Base-by-base conservation (phyloP, 2,888 invertebrate genomes). In the Papilio elwesi region DNA sequence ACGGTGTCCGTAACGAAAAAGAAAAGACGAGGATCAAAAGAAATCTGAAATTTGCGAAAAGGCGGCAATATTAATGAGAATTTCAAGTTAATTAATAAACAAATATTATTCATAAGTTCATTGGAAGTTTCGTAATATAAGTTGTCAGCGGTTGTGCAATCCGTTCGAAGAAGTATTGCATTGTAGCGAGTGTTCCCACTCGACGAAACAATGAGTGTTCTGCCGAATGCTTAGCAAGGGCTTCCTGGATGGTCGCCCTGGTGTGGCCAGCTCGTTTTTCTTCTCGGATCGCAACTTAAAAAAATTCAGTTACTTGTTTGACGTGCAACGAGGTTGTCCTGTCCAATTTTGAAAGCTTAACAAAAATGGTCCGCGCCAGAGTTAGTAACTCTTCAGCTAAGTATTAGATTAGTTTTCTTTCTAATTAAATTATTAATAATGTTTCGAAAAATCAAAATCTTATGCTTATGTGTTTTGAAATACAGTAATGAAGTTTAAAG, bases 141-240 rank as follows among this genome's bases (percentile, higher is more conserved):
- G 72, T 75, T 76, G 73, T 75, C 74, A 78, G 71, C 74, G 75
- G 74, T 77, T 77, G 74, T 74, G 74, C 68, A 77, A 88, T 82
- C 81, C 78, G 72, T 92, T 89, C 90, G 86, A 80, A 83, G 90
- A 90, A 90, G 78, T 77, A 78, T 80, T 79, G 81, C 81, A 81
- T 77, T 84, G 85, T 82, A 26, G 26, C 26, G 26, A 71, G 79
- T 80, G 80, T 83, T 82, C 80, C 81, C 80, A 81, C 78, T 78
- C 82, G 26, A 26, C 26, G 84, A 82, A 85, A 86, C 85, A 84
- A 83, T 85, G 83, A 83, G 84, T 85, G 88, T 87, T 87, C 85
- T 85, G 82, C 79, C 80, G 87, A 90, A 88, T 91, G 92, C 91
- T 92, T 90, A 91, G 85, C 81, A 76, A 76, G 81, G 87, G 77